phyloP scores from a whole-genome alignment of 2,113 vertebrate genomes.

The Enhydra lutris region DNA sequence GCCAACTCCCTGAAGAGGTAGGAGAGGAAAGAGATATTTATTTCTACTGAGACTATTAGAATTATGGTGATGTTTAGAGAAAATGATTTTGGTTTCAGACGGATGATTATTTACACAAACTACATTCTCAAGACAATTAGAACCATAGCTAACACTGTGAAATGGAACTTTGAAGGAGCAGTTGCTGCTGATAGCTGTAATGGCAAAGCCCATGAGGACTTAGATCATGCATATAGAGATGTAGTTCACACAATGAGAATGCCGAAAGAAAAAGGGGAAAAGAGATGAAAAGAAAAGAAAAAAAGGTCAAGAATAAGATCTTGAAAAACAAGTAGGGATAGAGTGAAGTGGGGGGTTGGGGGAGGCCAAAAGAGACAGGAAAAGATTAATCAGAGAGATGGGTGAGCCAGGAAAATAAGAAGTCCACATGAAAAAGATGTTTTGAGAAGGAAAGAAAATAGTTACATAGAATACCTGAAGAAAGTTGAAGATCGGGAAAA shows the following conservation, averaged over 20 bases:
- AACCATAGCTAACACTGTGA: neutral
- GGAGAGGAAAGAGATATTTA: neutral
- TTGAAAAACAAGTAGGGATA: neutral
- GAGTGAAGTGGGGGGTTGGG: neutral
- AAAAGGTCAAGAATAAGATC: neutral
- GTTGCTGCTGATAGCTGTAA: neutral
- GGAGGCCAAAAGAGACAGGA: neutral
- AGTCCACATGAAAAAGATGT: neutral
- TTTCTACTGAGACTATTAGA: neutral
- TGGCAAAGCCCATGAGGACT: neutral
- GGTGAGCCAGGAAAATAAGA: neutral
- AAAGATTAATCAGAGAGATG: neutral
- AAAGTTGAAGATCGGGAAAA: neutral
- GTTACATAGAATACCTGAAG: neutral
- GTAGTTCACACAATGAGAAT: neutral
- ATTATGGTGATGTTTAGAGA: neutral
- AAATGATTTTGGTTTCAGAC: neutral
- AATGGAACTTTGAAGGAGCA: neutral
- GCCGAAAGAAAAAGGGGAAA: neutral
- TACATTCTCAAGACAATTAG: neutral
- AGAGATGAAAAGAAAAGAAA: neutral
- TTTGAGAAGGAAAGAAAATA: neutral
- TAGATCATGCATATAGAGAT: neutral
- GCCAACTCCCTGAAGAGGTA: neutral
- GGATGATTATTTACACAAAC: neutral